A percentile compares a stretch with the other conserved stretches of the same genome.
phyloP scores from a whole-genome alignment of 2,888 invertebrate species.

The Tricholauxania praeusta region DNA sequence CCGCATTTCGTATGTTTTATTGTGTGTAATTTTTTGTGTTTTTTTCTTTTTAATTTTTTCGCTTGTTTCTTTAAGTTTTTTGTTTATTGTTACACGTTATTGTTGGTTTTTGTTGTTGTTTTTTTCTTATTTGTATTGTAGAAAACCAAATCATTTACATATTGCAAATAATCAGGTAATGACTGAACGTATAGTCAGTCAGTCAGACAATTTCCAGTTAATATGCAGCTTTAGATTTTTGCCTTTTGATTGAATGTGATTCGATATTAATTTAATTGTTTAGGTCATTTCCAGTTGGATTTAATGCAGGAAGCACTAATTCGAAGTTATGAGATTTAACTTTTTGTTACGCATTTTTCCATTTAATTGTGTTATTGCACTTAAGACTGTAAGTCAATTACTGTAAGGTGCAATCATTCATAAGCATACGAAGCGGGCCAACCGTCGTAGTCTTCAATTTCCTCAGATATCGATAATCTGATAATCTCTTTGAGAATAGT shows the following conservation, averaged over 20 bases:
- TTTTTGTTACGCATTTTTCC: no score
- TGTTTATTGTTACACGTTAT: background rate
- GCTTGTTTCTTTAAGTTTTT: background rate
- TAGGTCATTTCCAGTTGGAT: background rate
- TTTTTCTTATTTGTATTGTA: conserved; percentile 6
- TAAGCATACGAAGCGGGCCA: no score
- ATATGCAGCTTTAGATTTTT: conserved; percentile 6
- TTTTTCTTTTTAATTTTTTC: background rate
- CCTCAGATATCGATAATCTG: no score
- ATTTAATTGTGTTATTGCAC: no score
- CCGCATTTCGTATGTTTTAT: conserved; percentile 26
- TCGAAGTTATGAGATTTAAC: no score
- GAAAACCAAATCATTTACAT: conserved; percentile 1
- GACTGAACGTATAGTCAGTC: background rate
- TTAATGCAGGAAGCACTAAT: no score
- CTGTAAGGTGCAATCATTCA: no score
- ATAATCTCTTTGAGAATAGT: no score
- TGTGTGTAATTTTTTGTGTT: background rate
- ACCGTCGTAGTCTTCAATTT: no score
- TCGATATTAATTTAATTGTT: background rate
- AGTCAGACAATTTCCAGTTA: background rate
- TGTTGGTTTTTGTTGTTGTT: conserved; percentile 9
- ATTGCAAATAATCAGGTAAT: background rate
- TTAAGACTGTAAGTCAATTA: no score
- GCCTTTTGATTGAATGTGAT: background rate